Conservation (phyloP, 2,888 invertebrate genomes). For the Odontocerum albicorne region DNA sequence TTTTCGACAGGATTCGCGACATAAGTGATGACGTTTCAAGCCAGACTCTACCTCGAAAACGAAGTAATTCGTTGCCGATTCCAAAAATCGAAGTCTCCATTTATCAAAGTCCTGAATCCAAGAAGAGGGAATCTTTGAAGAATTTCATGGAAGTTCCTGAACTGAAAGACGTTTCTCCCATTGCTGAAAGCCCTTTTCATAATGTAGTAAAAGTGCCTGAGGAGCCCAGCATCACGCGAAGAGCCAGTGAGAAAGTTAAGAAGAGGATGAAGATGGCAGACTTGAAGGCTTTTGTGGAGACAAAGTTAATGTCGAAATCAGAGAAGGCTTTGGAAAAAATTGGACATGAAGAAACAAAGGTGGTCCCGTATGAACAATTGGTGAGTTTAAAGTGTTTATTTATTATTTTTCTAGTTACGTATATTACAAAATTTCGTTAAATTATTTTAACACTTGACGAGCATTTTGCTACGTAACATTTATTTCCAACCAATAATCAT, state of each 20-base stretch:
- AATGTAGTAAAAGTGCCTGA: slow-evolving; percentile 40
- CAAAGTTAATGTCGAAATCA: slow-evolving; percentile 86
- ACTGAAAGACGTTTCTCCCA: slow-evolving; percentile 64
- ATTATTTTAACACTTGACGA: too few relatives aligned
- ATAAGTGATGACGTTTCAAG: slow-evolving; percentile 82
- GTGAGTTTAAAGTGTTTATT: too few relatives aligned
- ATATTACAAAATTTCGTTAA: too few relatives aligned
- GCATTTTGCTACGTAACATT: too few relatives aligned
- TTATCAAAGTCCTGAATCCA: slow-evolving; percentile 75
- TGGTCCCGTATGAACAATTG: slow-evolving; percentile 58
- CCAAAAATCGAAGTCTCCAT: slow-evolving; percentile 90
- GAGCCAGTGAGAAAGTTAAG: slow-evolving; percentile 82
- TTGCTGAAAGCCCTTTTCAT: slow-evolving; percentile 57
- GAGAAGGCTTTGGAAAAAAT: slow-evolving; percentile 90
- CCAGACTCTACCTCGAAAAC: slow-evolving; percentile 77
- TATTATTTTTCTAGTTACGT: too few relatives aligned
- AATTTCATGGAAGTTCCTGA: slow-evolving; percentile 81
- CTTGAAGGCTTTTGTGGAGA: slow-evolving; percentile 88
- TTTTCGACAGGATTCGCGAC: slow-evolving; percentile 79
- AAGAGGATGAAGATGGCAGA: slow-evolving; percentile 91
- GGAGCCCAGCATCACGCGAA: slow-evolving; percentile 55
- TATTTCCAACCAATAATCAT: too few relatives aligned
- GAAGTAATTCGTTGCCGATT: slow-evolving; percentile 92
- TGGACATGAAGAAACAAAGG: slow-evolving; percentile 74
- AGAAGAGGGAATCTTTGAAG: slow-evolving; percentile 65